A percentile compares a stretch with the other conserved stretches of the same genome.
These are phyloP conservation scores for Drosophila repleta DNA, from an alignment of 1,140 invertebrate genomes.

Conservation along the genomic window DNA sequence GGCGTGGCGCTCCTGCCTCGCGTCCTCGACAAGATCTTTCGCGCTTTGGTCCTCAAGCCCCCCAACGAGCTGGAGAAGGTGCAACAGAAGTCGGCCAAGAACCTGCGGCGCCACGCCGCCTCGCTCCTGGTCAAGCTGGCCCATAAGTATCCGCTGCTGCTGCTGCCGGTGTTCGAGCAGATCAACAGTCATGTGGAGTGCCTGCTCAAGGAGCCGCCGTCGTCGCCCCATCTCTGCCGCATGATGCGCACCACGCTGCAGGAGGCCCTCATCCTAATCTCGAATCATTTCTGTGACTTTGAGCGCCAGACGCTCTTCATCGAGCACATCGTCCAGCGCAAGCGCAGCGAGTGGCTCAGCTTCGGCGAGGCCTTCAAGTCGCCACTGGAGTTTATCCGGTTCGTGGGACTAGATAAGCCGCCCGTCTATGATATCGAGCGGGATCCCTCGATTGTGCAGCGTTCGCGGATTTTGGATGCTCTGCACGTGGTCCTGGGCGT, in stretches of 20 bases:
- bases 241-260: conserved; percentile 93
- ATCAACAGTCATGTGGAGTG: conserved; percentile 90
- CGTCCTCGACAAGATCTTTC: conserved; percentile 94
- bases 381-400: conserved; percentile 89
- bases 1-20: conserved; percentile 89
- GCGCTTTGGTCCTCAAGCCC: conserved; percentile 89
- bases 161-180: conserved; percentile 94
- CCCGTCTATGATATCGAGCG: conserved; percentile 85
- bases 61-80: conserved; percentile 85
- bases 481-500: conserved; percentile 91
- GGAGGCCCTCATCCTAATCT: conserved; percentile 91
- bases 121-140: conserved; percentile 95
- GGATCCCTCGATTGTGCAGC: conserved; percentile 83
- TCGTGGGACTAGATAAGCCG: conserved; percentile 90
- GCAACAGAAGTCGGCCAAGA: conserved; percentile 88
- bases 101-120: conserved; percentile 94
- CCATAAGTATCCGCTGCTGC: conserved; percentile 91
- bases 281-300: conserved; percentile 95
- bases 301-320: conserved; percentile 93
- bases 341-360: conserved; percentile 86
- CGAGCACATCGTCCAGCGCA: conserved; percentile 89
- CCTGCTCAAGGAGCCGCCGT: conserved; percentile 86
- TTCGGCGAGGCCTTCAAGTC: conserved; percentile 87
- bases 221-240: conserved; percentile 87
- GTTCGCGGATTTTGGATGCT: conserved; percentile 86